Conservation (phyloP, 2,113 vertebrate species). For the Cyprinodon variegatus region DNA sequence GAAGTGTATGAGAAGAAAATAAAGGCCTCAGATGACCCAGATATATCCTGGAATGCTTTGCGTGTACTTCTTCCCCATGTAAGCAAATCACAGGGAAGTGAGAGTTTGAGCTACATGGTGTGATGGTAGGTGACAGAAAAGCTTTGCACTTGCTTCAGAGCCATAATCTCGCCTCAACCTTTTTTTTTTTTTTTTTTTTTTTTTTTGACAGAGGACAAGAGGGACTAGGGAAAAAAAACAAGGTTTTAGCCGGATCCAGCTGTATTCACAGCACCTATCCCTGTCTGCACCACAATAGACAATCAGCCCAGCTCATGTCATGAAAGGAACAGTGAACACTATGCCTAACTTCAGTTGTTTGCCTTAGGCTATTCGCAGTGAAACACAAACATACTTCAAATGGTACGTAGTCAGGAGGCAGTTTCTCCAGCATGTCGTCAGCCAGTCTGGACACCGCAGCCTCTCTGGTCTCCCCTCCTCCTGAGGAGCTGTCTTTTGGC, state of each 20-base stretch:
- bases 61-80: background rate
- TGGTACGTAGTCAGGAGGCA: slow-evolving; percentile 86
- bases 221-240: slow-evolving; percentile 18
- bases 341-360: background rate
- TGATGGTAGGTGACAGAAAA: slow-evolving; percentile 7
- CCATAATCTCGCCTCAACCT: slow-evolving; percentile 22
- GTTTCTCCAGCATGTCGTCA: slow-evolving; percentile 92
- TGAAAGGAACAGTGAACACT: slow-evolving; percentile 9
- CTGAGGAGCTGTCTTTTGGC: slow-evolving; percentile 91
- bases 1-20: no score
- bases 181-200: background rate
- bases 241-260: background rate
- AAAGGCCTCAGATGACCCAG: no score
- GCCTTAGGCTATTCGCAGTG: background rate
- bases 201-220: background rate
- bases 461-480: slow-evolving; percentile 89
- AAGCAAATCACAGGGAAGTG: background rate
- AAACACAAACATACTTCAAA: slow-evolving; percentile 83
- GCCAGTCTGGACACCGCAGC: slow-evolving; percentile 85
- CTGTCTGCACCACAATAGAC: slow-evolving; percentile 10
- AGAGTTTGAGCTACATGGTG: background rate
- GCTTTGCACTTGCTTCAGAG: slow-evolving; percentile 15
- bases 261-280: slow-evolving; percentile 16
- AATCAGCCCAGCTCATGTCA: background rate
- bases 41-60: no score